Base-by-base conservation (phyloP, 2,797 vertebrate species). In the Scomberomorus guttatus region DNA sequence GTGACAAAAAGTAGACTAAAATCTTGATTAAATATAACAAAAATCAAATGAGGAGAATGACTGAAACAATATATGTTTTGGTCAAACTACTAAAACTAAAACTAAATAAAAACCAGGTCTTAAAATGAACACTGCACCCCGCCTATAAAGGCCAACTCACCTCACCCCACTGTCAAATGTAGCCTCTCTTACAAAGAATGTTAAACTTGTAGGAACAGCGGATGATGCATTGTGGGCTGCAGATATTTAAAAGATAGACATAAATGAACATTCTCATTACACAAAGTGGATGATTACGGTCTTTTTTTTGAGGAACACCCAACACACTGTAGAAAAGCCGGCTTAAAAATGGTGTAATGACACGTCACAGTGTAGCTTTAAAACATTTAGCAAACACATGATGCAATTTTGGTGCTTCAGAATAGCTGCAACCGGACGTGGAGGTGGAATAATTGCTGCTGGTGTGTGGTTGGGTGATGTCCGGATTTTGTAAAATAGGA, bases 371-470 rank as follows among this genome's bases (percentile, higher is more conserved):
- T 0, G n/a, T n/a, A 67, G 12, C 25, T 52, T 63, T 39, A 0
- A 50, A 61, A 10, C 2, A 13, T 39, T 12, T 39, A 42, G 6
- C 44, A 18, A 48, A 50, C 46, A 54, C 6, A 14, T 50, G 42
- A 5, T 42, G 59, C 44, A 63, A 39, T 57, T 74, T 75, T 48
- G 22, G 18, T 60, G 29, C 44, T 27, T 75, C 37, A 68, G 39
- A 58, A 76, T 2, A 56, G 66, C 62, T 77, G 0, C 37, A 73
- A 3, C 39, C 6, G 13, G 78, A 68, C 34, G 72, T 14, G 20
- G 44, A 77, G 39, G 78, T 46, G 66, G 59, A 68, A 32, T 69
- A 75, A 72, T 46, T 4, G 10, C 66, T 25, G 34, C 59, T 65
- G 29, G 39, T 39, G 5, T 24, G n/a, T 34, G 61, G 3, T 13